phyloP scores from a whole-genome alignment of 2,888 invertebrate genomes.

The Monoplex corrugatus region DNA sequence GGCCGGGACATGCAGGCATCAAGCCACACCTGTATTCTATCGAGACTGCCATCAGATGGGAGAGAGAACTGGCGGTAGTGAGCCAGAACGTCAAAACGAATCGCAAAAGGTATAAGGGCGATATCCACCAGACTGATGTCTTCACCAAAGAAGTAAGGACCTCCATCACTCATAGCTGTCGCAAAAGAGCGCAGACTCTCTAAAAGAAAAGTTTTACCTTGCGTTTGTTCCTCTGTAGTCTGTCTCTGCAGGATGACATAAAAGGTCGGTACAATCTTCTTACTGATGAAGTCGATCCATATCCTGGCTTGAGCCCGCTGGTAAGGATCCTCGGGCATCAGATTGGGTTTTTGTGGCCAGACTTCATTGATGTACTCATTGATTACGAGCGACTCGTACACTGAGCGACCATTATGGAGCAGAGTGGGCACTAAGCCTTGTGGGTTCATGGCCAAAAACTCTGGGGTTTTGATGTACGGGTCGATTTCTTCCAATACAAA shows the following conservation, averaged over 20 bases:
- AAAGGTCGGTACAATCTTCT: slow-evolving; percentile 66
- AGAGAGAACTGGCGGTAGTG: slow-evolving; percentile 64
- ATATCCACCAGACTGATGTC: slow-evolving; percentile 69
- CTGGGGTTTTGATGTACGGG: slow-evolving; percentile 70
- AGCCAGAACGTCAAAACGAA: slow-evolving; percentile 61
- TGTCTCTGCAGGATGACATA: slow-evolving; percentile 64
- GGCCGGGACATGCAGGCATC: slow-evolving; percentile 55
- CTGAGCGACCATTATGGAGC: slow-evolving; percentile 60
- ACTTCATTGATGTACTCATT: slow-evolving; percentile 72
- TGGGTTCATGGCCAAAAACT: slow-evolving; percentile 70
- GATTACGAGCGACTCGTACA: slow-evolving; percentile 67
- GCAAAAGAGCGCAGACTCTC: slow-evolving; percentile 58
- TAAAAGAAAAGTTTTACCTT: slow-evolving; percentile 58
- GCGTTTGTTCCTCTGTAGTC: slow-evolving; percentile 57
- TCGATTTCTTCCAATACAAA: slow-evolving; percentile 70
- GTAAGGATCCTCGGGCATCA: slow-evolving; percentile 67
- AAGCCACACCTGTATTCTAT: slow-evolving; percentile 56
- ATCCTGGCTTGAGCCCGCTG: slow-evolving; percentile 66
- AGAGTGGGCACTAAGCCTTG: slow-evolving; percentile 69
- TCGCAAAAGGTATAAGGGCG: slow-evolving; percentile 64
- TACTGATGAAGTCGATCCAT: slow-evolving; percentile 66
- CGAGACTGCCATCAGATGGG: slow-evolving; percentile 59
- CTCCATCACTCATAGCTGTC: slow-evolving; percentile 58
- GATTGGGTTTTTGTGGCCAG: slow-evolving; percentile 55
- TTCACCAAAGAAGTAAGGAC: slow-evolving; percentile 66